phyloP scores from a whole-genome alignment of 2,888 invertebrate species.

The Seira musarum region DNA sequence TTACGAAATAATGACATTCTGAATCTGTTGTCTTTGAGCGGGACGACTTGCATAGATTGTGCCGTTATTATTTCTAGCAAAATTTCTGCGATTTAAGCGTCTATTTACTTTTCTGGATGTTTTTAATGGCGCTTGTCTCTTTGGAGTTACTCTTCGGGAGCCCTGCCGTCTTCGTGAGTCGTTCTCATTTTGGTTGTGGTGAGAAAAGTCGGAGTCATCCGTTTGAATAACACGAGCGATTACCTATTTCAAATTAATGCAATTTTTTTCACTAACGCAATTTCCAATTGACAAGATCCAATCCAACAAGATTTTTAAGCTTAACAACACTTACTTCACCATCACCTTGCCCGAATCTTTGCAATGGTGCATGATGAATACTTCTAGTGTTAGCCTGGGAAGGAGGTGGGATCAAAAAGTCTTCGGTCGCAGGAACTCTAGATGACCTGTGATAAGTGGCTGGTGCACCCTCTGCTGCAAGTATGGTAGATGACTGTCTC shows the following conservation, averaged over 20 bases:
- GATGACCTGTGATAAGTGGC: conserved; percentile 65
- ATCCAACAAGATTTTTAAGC: not conserved
- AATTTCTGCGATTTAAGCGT: conserved; percentile 24
- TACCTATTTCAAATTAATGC: too few relatives aligned
- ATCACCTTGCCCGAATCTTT: conserved; percentile 65
- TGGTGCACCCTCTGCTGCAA: conserved; percentile 18
- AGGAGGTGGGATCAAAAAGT: conserved; percentile 53
- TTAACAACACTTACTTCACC: conserved; percentile 61
- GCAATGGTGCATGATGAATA: conserved; percentile 67
- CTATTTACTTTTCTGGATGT: conserved; percentile 61
- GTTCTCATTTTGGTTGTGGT: conserved; percentile 43
- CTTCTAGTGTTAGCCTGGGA: conserved; percentile 50
- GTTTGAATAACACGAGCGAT: conserved; percentile 68
- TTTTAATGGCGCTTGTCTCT: conserved; percentile 39
- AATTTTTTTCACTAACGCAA: conserved; percentile 2
- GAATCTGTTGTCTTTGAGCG: not conserved
- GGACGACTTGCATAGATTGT: not conserved
- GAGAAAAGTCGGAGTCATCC: conserved; percentile 58
- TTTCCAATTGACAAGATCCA: not conserved
- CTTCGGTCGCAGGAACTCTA: conserved; percentile 66
- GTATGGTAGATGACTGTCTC: conserved; percentile 5
- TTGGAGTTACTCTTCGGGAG: conserved; percentile 39
- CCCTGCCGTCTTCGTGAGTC: conserved; percentile 24
- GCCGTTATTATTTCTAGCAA: not conserved
- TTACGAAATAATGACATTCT: too few relatives aligned